These are phyloP conservation scores for Ophion ventricosus DNA, from an alignment of 2,888 invertebrate genomes.

Conservation along the genomic window DNA sequence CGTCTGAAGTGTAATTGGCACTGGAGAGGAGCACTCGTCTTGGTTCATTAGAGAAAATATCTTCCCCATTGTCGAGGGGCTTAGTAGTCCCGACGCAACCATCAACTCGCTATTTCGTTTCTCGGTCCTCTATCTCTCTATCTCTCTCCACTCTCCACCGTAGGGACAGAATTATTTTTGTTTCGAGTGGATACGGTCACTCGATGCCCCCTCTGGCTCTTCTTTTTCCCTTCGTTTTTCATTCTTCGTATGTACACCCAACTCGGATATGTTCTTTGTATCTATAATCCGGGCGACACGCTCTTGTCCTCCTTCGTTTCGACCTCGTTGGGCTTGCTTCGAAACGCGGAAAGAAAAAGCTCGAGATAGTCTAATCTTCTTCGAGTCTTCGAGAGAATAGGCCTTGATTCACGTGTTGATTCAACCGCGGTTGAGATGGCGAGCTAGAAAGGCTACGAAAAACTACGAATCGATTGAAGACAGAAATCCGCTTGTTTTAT, in stretches of 20 bases:
- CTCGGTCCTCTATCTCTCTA: conserved; percentile 19
- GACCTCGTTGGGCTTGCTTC: conserved; percentile 72
- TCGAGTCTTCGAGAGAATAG: conserved; percentile 80
- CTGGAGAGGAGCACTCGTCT: conserved; percentile 81
- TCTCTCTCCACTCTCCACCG: conserved; percentile 53
- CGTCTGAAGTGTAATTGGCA: conserved; percentile 83
- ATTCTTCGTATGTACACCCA: conserved; percentile 30
- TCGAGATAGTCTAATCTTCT: conserved; percentile 81
- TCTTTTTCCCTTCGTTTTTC: conserved; percentile 54
- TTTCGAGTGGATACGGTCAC: conserved; percentile 83
- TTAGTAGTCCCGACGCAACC: conserved; percentile 75
- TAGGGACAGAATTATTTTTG: conserved; percentile 82
- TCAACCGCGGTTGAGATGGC: conserved; percentile 69
- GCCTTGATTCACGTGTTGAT: conserved; percentile 78
- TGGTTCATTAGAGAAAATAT: conserved; percentile 84
- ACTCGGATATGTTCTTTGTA: conserved; percentile 34
- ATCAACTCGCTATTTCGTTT: conserved; percentile 53
- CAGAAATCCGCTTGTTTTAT: conserved; percentile 29
- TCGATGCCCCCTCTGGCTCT: conserved; percentile 75
- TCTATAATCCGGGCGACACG: conserved; percentile 15
- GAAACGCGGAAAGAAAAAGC: conserved; percentile 79
- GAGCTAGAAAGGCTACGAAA: not conserved
- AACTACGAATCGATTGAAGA: conserved; percentile 20
- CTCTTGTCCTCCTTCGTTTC: conserved; percentile 57
- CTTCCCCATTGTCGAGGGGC: conserved; percentile 82